Percentiles rank a stretch among this genome's conserved stretches.
Conservation (phyloP, 2,888 invertebrate species). For the Eupithecia pulchellata region DNA sequence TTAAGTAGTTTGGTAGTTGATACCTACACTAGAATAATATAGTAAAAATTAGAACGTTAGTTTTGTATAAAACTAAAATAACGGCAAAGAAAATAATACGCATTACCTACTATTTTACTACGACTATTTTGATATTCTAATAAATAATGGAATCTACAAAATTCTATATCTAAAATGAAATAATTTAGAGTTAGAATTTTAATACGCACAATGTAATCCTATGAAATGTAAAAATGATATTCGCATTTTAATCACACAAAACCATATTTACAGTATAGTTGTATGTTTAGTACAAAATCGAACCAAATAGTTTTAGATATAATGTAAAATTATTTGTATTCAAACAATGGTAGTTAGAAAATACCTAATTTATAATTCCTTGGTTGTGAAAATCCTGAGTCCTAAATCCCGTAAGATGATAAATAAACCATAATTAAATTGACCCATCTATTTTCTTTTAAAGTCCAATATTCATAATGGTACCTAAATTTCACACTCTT, state of each 20-base stretch:
- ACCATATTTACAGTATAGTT: constrained; percentile 13
- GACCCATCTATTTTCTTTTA: background rate
- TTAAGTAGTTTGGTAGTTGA: no score
- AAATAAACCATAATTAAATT: background rate
- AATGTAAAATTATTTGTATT: background rate
- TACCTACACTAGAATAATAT: no score
- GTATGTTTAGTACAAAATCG: constrained; percentile 13
- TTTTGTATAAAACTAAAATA: no score
- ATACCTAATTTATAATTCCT: constrained; percentile 1
- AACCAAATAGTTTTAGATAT: constrained; percentile 23
- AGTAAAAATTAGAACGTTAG: no score
- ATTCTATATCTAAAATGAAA: background rate
- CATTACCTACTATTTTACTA: no score
- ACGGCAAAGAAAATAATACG: no score
- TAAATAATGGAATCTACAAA: no score
- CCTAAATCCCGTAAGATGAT: background rate
- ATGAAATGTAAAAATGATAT: background rate
- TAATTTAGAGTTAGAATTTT: background rate
- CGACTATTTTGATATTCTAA: no score
- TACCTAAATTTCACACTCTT: background rate
- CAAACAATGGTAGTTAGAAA: background rate
- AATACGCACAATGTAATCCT: background rate
- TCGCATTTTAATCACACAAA: background rate
- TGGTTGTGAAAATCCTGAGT: constrained; percentile 5
- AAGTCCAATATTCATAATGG: background rate